Percentiles rank a stretch among this genome's conserved stretches.
Conservation (phyloP, 2,888 invertebrate genomes). For the Heteropelma amictum region DNA sequence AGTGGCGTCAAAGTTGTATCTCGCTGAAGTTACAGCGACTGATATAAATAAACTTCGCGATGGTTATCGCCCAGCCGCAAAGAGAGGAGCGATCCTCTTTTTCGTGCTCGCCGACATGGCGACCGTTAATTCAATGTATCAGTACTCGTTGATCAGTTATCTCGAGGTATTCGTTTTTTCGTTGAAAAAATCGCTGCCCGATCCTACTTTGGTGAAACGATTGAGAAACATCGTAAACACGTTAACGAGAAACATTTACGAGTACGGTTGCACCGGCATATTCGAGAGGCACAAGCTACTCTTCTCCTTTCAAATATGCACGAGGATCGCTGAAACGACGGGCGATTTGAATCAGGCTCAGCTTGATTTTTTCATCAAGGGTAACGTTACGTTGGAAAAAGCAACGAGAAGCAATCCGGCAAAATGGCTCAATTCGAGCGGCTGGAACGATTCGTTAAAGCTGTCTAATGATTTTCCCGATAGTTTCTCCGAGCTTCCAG, state of each 20-base stretch:
- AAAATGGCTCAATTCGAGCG: conserved; percentile 85
- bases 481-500: conserved; percentile 83
- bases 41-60: conserved; percentile 92
- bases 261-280: conserved; percentile 94
- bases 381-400: conserved; percentile 88
- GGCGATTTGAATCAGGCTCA: conserved; percentile 83
- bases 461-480: conserved; percentile 84
- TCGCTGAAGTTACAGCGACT: conserved; percentile 86
- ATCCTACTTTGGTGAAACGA: conserved; percentile 86
- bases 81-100: conserved; percentile 92
- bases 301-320: conserved; percentile 94
- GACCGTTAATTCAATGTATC: conserved; percentile 93
- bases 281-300: conserved; percentile 94
- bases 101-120: conserved; percentile 95
- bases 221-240: conserved; percentile 90
- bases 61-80: conserved; percentile 91
- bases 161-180: conserved; percentile 91
- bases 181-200: conserved; percentile 89
- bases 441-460: conserved; percentile 92
- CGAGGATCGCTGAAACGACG: conserved; percentile 87
- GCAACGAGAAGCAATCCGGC: conserved; percentile 83
- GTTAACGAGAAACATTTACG: conserved; percentile 92
- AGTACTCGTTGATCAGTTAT: conserved; percentile 92
- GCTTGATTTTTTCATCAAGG: conserved; percentile 95
- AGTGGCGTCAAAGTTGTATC: conserved; percentile 86